A percentile compares a stretch with the other conserved stretches of the same genome.
Evolutionary conservation across 2,797 vertebrate species (phyloP).

Genomic region (Sardinella longiceps): DNA sequence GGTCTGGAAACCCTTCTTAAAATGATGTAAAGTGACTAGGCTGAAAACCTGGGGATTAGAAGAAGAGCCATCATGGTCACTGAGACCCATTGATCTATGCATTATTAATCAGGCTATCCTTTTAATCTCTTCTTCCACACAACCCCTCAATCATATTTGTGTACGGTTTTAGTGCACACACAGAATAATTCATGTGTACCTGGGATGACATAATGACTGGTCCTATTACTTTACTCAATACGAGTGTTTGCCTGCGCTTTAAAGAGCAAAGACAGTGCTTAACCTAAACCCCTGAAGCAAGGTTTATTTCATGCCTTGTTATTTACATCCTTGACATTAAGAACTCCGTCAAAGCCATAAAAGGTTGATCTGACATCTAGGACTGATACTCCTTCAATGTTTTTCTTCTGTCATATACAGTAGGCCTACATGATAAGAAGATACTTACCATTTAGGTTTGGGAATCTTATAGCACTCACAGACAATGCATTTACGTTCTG

Average conservation of each 20-base stretch:
- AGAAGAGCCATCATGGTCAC: neutral
- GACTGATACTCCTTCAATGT: too few species aligned
- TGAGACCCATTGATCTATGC: slow-evolving; percentile 19
- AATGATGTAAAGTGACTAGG: neutral
- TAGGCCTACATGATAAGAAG: too few species aligned
- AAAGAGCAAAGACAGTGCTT: neutral
- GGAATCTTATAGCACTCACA: too few species aligned
- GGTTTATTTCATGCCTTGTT: neutral
- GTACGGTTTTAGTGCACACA: neutral
- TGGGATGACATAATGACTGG: neutral
- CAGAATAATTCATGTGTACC: neutral
- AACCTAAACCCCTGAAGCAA: neutral
- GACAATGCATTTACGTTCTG: too few species aligned
- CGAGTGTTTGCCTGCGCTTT: neutral
- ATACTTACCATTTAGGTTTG: too few species aligned
- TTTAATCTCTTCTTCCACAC: neutral
- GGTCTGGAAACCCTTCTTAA: neutral
- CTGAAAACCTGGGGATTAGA: slow-evolving; percentile 23
- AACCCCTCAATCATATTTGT: neutral
- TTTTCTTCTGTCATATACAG: too few species aligned
- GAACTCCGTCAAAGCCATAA: neutral
- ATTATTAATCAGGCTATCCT: slow-evolving; percentile 16
- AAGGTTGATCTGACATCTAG: neutral
- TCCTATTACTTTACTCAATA: neutral
- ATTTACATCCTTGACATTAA: neutral